phyloP scores from a whole-genome alignment of 2,888 invertebrate genomes.

The Linyphia triangularis region DNA sequence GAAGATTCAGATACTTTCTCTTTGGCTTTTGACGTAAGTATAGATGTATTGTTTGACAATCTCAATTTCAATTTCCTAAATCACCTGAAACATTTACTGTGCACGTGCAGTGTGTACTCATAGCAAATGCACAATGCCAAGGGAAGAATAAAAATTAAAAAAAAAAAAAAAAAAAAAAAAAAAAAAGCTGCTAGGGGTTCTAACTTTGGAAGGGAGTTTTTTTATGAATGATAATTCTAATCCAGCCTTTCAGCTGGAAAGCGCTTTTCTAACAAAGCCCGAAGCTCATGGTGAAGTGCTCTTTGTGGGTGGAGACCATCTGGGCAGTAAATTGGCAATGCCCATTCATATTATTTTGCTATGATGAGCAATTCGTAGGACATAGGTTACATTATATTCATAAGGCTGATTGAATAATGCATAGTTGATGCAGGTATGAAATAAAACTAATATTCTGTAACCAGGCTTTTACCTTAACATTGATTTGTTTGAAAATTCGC shows the following conservation, averaged over 20 bases:
- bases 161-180: neutral
- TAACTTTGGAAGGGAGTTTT: neutral
- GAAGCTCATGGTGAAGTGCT: neutral
- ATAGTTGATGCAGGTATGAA: no score
- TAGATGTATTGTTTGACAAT: no score
- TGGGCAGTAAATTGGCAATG: slow-evolving; percentile 1
- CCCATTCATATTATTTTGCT: neutral
- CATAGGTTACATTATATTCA: no score
- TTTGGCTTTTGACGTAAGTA: neutral
- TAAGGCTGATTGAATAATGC: no score
- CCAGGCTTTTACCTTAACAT: no score
- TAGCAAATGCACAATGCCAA: neutral
- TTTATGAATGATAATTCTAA: slow-evolving; percentile 17
- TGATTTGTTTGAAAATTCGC: no score
- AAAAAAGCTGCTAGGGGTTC: neutral
- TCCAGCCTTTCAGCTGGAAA: slow-evolving; percentile 1
- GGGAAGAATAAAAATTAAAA: neutral
- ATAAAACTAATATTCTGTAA: no score
- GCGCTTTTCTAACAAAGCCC: neutral
- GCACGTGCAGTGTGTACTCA: slow-evolving; percentile 7
- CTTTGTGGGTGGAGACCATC: slow-evolving; percentile 20
- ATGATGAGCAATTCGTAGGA: neutral
- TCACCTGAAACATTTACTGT: slow-evolving; percentile 9
- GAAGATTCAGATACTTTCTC: no score
- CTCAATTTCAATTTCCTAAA: neutral